Evolutionary conservation across 2,797 vertebrate species (phyloP), one percentile per base, ranked within the genome.

Genomic region (Neosilurus hyrtlii): DNA sequence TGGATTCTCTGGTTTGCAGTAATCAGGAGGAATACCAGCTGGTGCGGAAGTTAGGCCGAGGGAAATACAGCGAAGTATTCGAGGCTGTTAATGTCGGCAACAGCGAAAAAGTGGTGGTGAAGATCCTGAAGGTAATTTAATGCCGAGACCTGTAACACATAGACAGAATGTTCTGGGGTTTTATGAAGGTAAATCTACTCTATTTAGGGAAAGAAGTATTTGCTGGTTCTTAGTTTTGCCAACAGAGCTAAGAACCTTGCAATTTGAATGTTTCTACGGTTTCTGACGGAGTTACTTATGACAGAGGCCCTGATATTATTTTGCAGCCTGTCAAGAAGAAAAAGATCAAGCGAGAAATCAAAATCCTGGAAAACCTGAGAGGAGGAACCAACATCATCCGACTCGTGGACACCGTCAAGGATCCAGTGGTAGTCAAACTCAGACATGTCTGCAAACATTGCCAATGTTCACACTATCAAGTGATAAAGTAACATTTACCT

Each of bases 271-370:
- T 18, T 56, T 52, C 52, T 52, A 14, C 26, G 22, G 37, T 70
- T 70, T 43, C 20, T 70, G 66, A 43, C 18, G 2, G 9, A 37
- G 2, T 68, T n/a, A n/a, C n/a, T n/a, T n/a, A n/a, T n/a, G n/a
- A n/a, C n/a, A n/a, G n/a, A n/a, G n/a, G n/a, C n/a, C 56, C 37
- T 66, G 26, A 57, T 79, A 49, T 85, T 18, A 30, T 43, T 6
- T 84, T 92, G 89, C 93, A 99, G 97, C 97, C 97, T 82, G 97
- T 99, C 91, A 99, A 99, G 92, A 98, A 99, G 95, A 99, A 99
- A 96, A 99, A 99, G 94, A 99, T 99, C 93, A 99, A 99, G 91
- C 95, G 97, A 1, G 97, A 99, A 93, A 98, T 99, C 90, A 99
- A 99, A 91, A 99, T 99, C 90, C 93, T 99, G 93, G 97, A 99